Evolutionary conservation across 2,113 vertebrate genomes (phyloP), one percentile per base, ranked within the genome.

Genomic region (Numida meleagris): DNA sequence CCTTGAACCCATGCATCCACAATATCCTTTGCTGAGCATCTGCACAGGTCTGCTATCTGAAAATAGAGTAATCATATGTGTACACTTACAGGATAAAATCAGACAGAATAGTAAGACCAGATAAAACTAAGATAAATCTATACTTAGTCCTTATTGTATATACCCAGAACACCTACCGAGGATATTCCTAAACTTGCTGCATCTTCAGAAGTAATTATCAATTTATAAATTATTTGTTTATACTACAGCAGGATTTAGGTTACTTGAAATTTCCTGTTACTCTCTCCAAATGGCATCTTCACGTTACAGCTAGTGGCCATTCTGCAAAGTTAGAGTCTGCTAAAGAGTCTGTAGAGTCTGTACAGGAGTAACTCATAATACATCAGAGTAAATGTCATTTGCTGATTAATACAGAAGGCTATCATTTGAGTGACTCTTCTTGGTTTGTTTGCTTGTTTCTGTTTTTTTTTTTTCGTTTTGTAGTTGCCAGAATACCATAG

Each of bases 371-470:
- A 65, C 48, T 76, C 0, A 43, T 65, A 65, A 57, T 29, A 24
- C 67, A 16, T 59, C 57, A 81, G 1, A 77, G 13, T 42, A 33
- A 61, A 36, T n/a, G 24, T 20, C 9, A 29, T 17, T 86, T 73
- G 16, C 5, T 8, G 12, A 34, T 40, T 21, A 48, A 79, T 90
- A 84, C 65, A 36, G 6, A 81, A 71, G 18, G 9, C 21, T 73
- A 3, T 33, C 14, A 48, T 36, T 0, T 0, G 25, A 48, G 14
- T 29, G 40, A 40, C 2, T 15, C 21, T 86, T 84, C 53, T 61
- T 11, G 1, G 6, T 53, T 78, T 63, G 6, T 70, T 78, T 75
- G 11, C 25, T 78, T 72, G 24, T 21, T 68, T 34, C 33, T 50
- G 46, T 34, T 57, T 77, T 66, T 5, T 70, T 77, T 71, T 66